Percentiles rank a stretch among this genome's conserved stretches.
These are phyloP conservation scores for Heteropelma amictum DNA, from an alignment of 2,888 invertebrate species.

Conservation along the genomic window DNA sequence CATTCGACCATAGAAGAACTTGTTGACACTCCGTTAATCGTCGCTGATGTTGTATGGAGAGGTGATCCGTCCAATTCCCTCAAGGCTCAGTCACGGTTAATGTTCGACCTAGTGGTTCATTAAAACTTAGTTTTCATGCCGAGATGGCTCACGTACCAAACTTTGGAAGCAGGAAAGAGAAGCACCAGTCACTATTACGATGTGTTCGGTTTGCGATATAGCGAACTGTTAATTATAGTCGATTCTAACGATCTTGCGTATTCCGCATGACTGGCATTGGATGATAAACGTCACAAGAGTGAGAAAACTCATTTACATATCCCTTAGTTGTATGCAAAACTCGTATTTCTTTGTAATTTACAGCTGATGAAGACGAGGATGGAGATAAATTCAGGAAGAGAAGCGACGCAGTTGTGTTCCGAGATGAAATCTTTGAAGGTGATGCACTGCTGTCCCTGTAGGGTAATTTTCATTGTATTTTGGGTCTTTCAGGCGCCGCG, in stretches of 20 bases:
- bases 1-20: no score
- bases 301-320: not conserved
- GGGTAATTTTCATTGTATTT: no score
- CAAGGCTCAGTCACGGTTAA: constrained; percentile 51
- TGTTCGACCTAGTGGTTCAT: constrained; percentile 53
- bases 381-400: no score
- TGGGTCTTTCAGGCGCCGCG: no score
- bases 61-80: constrained; percentile 13
- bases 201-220: constrained; percentile 46
- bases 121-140: constrained; percentile 55
- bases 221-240: constrained; percentile 58
- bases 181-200: constrained; percentile 55
- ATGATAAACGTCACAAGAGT: not conserved
- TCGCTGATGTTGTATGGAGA: not conserved
- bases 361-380: not conserved
- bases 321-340: not conserved
- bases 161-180: constrained; percentile 36
- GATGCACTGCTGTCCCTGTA: no score
- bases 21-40: no score
- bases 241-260: not conserved
- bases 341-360: not conserved
- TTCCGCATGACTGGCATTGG: not conserved
- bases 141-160: constrained; percentile 29
- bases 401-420: no score
- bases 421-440: no score